Evolutionary conservation across 1,140 invertebrate genomes (phyloP), one percentile per base, ranked within the genome.

Genomic region (Medauroidea extradentata): DNA sequence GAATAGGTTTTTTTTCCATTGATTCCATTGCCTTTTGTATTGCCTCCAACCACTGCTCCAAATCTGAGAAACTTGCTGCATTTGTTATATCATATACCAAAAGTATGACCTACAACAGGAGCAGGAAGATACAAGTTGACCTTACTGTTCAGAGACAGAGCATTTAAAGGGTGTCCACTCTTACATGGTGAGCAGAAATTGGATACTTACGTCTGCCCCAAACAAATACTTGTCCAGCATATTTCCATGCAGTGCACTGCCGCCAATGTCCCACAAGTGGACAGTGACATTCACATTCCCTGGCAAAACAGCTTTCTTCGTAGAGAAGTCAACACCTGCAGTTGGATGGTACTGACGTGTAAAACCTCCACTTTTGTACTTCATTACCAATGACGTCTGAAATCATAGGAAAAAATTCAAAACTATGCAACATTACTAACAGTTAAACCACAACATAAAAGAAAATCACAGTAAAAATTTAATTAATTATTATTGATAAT

Each of bases 81-180:
- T 90, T 93, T 29, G 91, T 93, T 4, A 95, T 85, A 70, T 96
- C 93, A 75, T 93, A 95, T 1, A 94, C 87, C 53, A 94, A 76
- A 50, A 96, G 68, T 56, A 94, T 81, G 39, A 90, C 84, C 90
- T 93, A 71, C 58, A 84, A 82, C 64, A 24, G 44, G 44, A 65
- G 16, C 4, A 53, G 13, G 2, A 53, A 19, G n/a, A n/a, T n/a
- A n/a, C n/a, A n/a, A n/a, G n/a, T n/a, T n/a, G n/a, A n/a, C n/a
- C n/a, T n/a, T n/a, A n/a, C n/a, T n/a, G n/a, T n/a, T n/a, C n/a
- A n/a, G n/a, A n/a, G n/a, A n/a, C n/a, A n/a, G n/a, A n/a, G n/a
- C n/a, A n/a, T n/a, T n/a, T 39, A 39, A 39, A 11, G 9, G 9
- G 16, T 39, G 16, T 39, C 9, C n/a, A n/a, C 38, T 39, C 38